Evolutionary conservation across 2,888 invertebrate genomes (phyloP).

Genomic region (Choristoneura rosaceana): DNA sequence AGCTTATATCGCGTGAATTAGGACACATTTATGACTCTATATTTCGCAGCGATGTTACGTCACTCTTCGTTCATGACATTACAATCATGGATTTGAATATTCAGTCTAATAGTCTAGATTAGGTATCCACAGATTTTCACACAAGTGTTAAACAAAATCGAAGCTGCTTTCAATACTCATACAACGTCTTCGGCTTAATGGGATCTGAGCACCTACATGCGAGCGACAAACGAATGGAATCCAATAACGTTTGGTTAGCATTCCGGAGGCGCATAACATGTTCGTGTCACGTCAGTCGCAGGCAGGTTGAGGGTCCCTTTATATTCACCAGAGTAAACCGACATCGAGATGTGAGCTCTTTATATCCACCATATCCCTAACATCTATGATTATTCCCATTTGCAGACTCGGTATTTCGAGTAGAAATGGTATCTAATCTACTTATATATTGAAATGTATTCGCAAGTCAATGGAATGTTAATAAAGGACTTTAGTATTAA

Average conservation of each 20-base stretch:
- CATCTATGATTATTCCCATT: conserved; percentile 25
- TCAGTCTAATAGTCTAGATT: no score
- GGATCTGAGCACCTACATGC: conserved; percentile 34
- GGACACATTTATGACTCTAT: background rate
- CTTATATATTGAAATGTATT: conserved; percentile 8
- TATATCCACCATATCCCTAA: conserved; percentile 27
- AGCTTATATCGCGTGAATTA: background rate
- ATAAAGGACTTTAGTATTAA: conserved; percentile 1
- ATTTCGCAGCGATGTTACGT: background rate
- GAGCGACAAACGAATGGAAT: conserved; percentile 53
- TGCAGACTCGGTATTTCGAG: conserved; percentile 2
- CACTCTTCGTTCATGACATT: background rate
- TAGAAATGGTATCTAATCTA: background rate
- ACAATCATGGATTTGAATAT: no score
- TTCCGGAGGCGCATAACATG: conserved; percentile 52
- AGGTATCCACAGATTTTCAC: background rate
- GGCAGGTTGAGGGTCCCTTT: conserved; percentile 57
- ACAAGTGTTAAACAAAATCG: background rate
- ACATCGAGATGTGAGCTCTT: conserved; percentile 37
- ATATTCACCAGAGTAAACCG: conserved; percentile 58
- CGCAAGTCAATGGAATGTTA: conserved; percentile 23
- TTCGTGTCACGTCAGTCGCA: conserved; percentile 57
- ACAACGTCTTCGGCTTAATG: conserved; percentile 16
- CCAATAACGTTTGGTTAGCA: conserved; percentile 55
- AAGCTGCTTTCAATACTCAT: background rate